phyloP scores from a whole-genome alignment of 2,888 invertebrate genomes.

The Acanthococcus lagerstroemiae region DNA sequence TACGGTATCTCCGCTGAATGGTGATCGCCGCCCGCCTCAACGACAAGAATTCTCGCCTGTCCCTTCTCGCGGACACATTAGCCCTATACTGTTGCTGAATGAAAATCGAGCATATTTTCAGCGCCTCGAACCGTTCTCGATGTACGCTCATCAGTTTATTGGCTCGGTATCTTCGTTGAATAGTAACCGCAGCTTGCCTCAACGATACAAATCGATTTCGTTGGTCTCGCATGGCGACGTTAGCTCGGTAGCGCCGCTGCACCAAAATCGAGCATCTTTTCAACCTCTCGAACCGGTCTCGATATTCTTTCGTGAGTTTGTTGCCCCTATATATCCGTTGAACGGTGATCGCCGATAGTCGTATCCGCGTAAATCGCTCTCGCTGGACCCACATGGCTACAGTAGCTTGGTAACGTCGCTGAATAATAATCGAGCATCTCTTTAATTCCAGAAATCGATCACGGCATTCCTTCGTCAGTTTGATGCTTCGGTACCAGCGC shows the following conservation, averaged over 20 bases:
- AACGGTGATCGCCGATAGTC: conserved; percentile 3
- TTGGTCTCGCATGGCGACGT: not conserved
- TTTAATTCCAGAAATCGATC: conserved; percentile 5
- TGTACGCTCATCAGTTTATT: not conserved
- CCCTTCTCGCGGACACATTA: conserved; percentile 1
- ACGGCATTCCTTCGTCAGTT: not conserved
- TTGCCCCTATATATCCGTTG: no score
- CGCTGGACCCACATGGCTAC: conserved; percentile 4
- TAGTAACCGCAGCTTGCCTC: not conserved
- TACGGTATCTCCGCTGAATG: conserved; percentile 30
- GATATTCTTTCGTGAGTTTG: no score
- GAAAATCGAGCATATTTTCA: conserved; percentile 12
- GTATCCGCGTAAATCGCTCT: not conserved
- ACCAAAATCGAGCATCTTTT: conserved; percentile 4
- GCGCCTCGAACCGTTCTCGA: not conserved
- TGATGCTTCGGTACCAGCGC: not conserved
- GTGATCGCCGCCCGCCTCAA: not conserved
- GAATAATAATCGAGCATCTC: conserved; percentile 15
- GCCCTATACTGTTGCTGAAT: conserved; percentile 31
- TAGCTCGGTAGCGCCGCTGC: conserved; percentile 11
- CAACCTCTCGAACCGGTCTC: not conserved
- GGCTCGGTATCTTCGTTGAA: conserved; percentile 16
- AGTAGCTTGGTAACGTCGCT: conserved; percentile 28
- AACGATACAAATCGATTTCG: not conserved
- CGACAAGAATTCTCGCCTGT: conserved; percentile 1